Base-by-base conservation (phyloP, 2,113 vertebrate genomes). In the Pogona vitticeps region DNA sequence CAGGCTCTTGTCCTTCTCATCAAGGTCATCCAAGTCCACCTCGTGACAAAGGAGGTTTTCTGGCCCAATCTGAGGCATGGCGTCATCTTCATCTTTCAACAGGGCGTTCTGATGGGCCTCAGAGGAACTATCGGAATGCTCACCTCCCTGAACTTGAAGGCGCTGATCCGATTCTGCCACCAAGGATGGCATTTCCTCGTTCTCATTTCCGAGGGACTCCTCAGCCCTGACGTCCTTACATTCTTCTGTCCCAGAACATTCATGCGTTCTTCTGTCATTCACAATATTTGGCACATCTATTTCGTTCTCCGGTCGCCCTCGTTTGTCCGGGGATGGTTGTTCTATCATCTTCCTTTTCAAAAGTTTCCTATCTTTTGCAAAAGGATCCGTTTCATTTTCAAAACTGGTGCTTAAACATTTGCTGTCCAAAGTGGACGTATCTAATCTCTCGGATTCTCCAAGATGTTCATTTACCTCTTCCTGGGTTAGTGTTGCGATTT, bases 1-100 rank as follows among this genome's bases (percentile, higher is more conserved):
- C 3, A 94, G 26, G 40, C 94, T 94, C 91, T 98, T 98, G 28
- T 99, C 98, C 93, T 98, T 98, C 71, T 99, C 98, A 1, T 99
- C 98, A 5, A 97, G 93, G 88, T 99, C 98, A 33, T 99, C 98
- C 90, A 99, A 94, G 93, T 99, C 98, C 0, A 99, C 98, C 87
- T 99, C 98, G 4, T 99, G 98, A 91, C 98, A 99, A 75, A 99
- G 97, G 82, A 99, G 92, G 0, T 97, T 98, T 46, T 99, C 98
- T 0, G 98, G 98, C 2, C 97, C 98, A 0, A 99, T 99, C 92
- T 98, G 97, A 8, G 98, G 98, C 96, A 98, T 97, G 0, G 96
- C 67, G 46, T 98, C 97, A 3, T 98, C 97, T 83, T 93, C 93
- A 0, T 95, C 95, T 52, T 95, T 96, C 17, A 85, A 80, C 3